Evolutionary conservation across 2,113 vertebrate species (phyloP), one percentile per base, ranked within the genome.

Genomic region (Channa maculata): DNA sequence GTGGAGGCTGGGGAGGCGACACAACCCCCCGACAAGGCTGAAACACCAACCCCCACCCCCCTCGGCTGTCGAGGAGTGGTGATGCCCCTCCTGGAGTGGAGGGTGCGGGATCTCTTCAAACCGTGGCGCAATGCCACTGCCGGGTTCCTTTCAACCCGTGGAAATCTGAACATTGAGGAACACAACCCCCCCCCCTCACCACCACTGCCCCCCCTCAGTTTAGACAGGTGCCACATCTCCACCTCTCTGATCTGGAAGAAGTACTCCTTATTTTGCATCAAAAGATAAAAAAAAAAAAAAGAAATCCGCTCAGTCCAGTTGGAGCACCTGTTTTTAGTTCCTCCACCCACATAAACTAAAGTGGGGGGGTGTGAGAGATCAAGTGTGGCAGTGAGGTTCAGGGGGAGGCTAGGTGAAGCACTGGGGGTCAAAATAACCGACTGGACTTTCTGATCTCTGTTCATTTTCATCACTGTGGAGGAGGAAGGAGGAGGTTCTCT

Each of bases 1-100:
- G 95, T 92, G 96, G 96, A 96, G 95, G 95, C 94, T 94, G 94
- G 94, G 92, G 95, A 95, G 89, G 88, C 68, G 46, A 87, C 71
- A 1, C 48, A 77, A 85, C 88, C 86, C 82, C 79, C 83, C 75
- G 44, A 72, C 70, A 80, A 85, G 88, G 91, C 91, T 91, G 84
- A 88, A 71, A 80, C 89, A 77, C 90, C 85, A 24, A 81, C 75
- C 85, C 88, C 72, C 83, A 61, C 83, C 84, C 89, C 82, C 85
- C 88, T 79, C 89, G 82, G 62, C 86, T 64, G 89, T 75, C 52
- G 76, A 79, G 88, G 81, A 86, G 85, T 49, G 94, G 92, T 90
- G 93, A 93, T 92, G 93, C 93, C 92, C 95, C 88, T 93, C 93
- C 88, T 83, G 95, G 94, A 87, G 87, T 90, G 68, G 95, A 96